These are phyloP conservation scores for Zelleria hepariella DNA, from an alignment of 2,888 invertebrate species.

Conservation along the genomic window DNA sequence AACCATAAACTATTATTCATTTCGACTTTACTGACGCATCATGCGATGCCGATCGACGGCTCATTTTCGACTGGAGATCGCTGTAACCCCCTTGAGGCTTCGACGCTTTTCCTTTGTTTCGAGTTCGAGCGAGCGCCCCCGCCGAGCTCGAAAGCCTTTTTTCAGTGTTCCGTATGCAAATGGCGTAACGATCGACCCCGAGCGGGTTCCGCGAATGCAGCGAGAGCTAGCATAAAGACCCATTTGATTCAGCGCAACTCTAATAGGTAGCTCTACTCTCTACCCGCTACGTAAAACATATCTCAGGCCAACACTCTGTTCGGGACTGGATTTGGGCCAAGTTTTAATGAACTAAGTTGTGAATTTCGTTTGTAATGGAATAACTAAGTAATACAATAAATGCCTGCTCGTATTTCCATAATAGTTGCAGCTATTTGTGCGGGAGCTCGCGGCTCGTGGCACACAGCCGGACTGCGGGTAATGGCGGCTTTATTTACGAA, in stretches of 20 bases:
- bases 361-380: slow-evolving; percentile 42
- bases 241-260: slow-evolving; percentile 1
- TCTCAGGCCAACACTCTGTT: slow-evolving; percentile 20
- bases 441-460: neutral
- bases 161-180: neutral
- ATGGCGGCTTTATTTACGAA: neutral
- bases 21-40: too few relatives aligned
- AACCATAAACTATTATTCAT: too few relatives aligned
- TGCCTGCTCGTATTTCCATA: slow-evolving; percentile 3
- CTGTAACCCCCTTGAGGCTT: neutral
- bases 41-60: neutral
- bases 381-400: slow-evolving; percentile 6
- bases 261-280: neutral
- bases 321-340: slow-evolving; percentile 36
- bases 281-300: slow-evolving; percentile 2
- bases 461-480: neutral
- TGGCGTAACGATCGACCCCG: neutral
- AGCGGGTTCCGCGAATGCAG: neutral
- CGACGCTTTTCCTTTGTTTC: neutral
- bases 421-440: slow-evolving; percentile 1
- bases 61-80: neutral
- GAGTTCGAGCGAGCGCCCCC: neutral
- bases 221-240: neutral
- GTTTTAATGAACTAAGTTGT: slow-evolving; percentile 49
- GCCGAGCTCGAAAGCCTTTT: neutral